Evolutionary conservation across 1,140 invertebrate species (phyloP).

Genomic region (Psilanteris sp.): DNA sequence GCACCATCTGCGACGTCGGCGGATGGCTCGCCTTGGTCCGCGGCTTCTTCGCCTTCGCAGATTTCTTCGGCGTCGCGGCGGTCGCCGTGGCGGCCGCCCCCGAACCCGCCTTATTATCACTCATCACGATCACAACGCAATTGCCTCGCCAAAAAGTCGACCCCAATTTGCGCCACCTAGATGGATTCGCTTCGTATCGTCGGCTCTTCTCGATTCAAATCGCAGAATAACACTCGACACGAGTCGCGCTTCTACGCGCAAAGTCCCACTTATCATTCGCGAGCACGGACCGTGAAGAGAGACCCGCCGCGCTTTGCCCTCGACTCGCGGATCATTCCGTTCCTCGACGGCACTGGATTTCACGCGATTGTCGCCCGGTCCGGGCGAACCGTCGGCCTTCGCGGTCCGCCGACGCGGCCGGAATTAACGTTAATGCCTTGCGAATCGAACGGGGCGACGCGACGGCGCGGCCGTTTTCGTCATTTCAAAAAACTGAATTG

Average conservation of each 20-base stretch:
- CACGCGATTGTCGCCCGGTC: too few species aligned
- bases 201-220: too few species aligned
- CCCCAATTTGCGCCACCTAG: too few species aligned
- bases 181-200: too few species aligned
- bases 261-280: conserved; percentile 33
- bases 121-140: neutral
- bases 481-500: too few species aligned
- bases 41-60: conserved; percentile 70
- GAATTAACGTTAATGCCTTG: too few species aligned
- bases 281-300: conserved; percentile 65
- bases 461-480: too few species aligned
- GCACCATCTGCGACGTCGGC: conserved; percentile 81
- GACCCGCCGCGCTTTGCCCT: conserved; percentile 31
- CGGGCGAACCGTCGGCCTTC: too few species aligned
- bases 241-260: neutral
- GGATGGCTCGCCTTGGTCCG: conserved; percentile 77
- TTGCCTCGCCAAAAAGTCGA: neutral
- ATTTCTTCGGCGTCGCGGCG: conserved; percentile 20
- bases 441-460: too few species aligned
- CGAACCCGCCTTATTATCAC: conserved; percentile 4
- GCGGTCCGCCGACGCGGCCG: neutral
- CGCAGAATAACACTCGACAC: too few species aligned
- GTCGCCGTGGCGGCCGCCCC: neutral
- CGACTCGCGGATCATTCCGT: conserved; percentile 10
- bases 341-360: conserved; percentile 27